Percentiles rank a stretch among this genome's conserved stretches.
Evolutionary conservation across 2,113 vertebrate genomes (phyloP).

Genomic region (Ivindomyrus marchei): DNA sequence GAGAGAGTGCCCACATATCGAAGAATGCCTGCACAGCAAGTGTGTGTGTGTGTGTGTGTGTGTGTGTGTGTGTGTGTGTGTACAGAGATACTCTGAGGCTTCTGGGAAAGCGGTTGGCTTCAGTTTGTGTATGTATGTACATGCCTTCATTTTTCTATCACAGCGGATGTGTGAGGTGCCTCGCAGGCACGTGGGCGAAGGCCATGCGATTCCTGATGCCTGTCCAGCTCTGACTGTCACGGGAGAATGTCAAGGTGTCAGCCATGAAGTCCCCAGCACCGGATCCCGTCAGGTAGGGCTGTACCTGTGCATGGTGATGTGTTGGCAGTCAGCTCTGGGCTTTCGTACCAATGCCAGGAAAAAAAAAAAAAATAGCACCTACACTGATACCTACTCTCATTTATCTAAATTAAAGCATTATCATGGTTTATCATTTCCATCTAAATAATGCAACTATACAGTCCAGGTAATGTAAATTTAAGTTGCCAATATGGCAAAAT

Average conservation of each 20-base stretch:
- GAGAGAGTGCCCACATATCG: background rate
- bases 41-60: background rate
- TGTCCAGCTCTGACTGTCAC: constrained; percentile 57
- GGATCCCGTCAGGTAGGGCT: constrained; percentile 39
- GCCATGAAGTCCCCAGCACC: constrained; percentile 46
- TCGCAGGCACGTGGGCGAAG: background rate
- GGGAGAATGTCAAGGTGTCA: constrained; percentile 56
- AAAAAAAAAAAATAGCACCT: constrained; percentile 37
- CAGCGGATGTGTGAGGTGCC: constrained; percentile 17
- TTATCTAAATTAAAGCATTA: background rate
- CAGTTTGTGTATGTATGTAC: constrained; percentile 9
- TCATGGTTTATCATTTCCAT: background rate
- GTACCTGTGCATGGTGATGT: constrained; percentile 55
- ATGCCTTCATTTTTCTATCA: background rate
- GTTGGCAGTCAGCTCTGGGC: constrained; percentile 53
- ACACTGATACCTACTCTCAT: background rate
- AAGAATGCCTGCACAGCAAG: background rate
- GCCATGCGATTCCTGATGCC: constrained; percentile 42
- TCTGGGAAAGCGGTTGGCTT: background rate
- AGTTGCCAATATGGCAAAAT: background rate
- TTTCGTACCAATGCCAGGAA: constrained; percentile 46
- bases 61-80: constrained; percentile 1
- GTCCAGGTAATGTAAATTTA: background rate
- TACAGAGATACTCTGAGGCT: background rate
- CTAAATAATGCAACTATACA: background rate